Conservation (phyloP, 1,140 invertebrate genomes). For the Lordiphosa clarofinis region DNA sequence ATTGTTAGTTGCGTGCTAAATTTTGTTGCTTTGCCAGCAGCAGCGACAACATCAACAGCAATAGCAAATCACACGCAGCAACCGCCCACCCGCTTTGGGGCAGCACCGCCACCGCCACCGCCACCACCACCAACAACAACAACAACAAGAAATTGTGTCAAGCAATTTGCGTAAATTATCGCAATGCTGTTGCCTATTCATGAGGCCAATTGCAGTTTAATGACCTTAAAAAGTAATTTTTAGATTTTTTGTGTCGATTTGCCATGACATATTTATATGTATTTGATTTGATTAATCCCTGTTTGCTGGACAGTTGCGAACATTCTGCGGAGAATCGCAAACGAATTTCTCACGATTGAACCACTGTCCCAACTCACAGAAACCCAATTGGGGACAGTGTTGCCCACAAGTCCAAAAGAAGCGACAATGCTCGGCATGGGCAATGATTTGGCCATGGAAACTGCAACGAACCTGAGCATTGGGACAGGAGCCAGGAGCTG, state of each 20-base stretch:
- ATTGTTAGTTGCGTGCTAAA: slow-evolving; percentile 76
- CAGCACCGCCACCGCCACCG: slow-evolving; percentile 18
- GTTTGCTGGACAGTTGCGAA: slow-evolving; percentile 44
- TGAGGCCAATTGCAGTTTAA: slow-evolving; percentile 43
- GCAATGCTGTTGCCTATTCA: slow-evolving; percentile 28
- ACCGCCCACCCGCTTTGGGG: slow-evolving; percentile 38
- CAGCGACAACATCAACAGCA: slow-evolving; percentile 23
- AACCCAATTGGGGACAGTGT: slow-evolving; percentile 31
- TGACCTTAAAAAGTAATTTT: slow-evolving; percentile 58
- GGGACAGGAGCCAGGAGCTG: slow-evolving; percentile 1
- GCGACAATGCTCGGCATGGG: slow-evolving; percentile 43
- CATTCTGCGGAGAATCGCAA: slow-evolving; percentile 35
- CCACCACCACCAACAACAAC: slow-evolving; percentile 15
- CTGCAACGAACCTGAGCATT: slow-evolving; percentile 23
- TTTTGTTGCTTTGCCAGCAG: slow-evolving; percentile 41
- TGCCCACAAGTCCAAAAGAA: slow-evolving; percentile 44
- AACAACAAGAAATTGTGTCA: slow-evolving; percentile 63
- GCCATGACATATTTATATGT: slow-evolving; percentile 28
- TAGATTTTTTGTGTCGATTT: slow-evolving; percentile 24
- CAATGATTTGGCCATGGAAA: slow-evolving; percentile 34
- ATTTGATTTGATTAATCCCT: slow-evolving; percentile 38
- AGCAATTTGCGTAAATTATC: slow-evolving; percentile 77
- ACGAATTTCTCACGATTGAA: slow-evolving; percentile 40
- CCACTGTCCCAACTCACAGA: slow-evolving; percentile 55
- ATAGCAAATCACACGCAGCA: slow-evolving; percentile 31